Conservation (phyloP, 23 tunicate species). For the Clavelina lepadiformis region DNA sequence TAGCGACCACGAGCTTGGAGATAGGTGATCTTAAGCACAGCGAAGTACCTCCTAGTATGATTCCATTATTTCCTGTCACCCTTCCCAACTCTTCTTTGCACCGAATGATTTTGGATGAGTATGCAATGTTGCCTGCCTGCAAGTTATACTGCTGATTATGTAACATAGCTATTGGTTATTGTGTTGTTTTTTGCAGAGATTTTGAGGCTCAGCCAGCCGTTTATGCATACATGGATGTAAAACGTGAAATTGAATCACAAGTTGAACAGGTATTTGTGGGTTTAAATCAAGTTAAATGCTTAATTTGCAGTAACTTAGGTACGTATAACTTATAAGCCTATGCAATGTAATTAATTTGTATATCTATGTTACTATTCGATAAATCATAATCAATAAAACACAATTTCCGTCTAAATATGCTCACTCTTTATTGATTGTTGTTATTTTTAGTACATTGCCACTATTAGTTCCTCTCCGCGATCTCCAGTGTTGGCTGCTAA, state of each 20-base stretch:
- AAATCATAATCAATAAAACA: too few species aligned
- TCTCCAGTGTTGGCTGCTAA: too few species aligned
- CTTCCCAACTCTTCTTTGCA: slow-evolving; percentile 14
- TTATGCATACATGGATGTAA: not conserved
- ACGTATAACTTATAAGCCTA: too few species aligned
- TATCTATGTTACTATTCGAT: too few species aligned
- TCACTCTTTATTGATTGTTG: too few species aligned
- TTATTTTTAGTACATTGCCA: slow-evolving; percentile 21
- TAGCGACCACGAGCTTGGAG: slow-evolving; percentile 19
- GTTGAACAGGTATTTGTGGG: slow-evolving; percentile 30
- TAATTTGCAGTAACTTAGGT: too few species aligned
- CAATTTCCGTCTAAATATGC: too few species aligned
- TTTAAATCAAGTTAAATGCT: too few species aligned
- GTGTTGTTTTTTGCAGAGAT: not conserved
- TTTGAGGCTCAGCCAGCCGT: not conserved
- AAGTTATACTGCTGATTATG: not conserved
- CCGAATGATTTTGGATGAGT: not conserved
- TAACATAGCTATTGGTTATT: not conserved
- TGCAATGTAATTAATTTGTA: too few species aligned
- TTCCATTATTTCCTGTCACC: slow-evolving; percentile 29
- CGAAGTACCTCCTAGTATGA: slow-evolving; percentile 16
- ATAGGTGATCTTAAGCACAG: slow-evolving; percentile 26
- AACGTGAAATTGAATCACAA: slow-evolving; percentile 4
- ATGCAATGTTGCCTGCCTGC: not conserved
- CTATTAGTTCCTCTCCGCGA: too few species aligned